Conservation (phyloP, 2,797 vertebrate species). For the Poeciliopsis turneri region DNA sequence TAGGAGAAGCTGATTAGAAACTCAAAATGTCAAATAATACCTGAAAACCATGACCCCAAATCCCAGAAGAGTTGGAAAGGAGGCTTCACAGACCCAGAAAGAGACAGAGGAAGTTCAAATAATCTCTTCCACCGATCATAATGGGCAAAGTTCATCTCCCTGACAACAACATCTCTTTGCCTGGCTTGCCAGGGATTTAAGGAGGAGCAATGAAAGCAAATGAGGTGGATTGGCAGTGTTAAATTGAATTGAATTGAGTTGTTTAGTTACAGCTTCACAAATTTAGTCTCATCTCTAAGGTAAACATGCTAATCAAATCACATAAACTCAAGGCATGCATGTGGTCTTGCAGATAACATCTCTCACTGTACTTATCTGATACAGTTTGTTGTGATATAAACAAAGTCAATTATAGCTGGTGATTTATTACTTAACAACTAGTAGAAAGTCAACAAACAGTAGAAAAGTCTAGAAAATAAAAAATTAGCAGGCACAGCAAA, state of each 20-base stretch:
- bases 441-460: neutral
- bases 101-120: neutral
- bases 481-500: neutral
- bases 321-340: neutral
- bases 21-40: neutral
- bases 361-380: neutral
- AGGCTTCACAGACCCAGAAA: no score
- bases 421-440: neutral
- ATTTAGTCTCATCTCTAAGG: neutral
- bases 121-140: neutral
- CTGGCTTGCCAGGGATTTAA: neutral
- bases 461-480: neutral
- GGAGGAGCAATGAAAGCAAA: neutral
- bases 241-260: neutral
- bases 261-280: neutral
- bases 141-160: neutral
- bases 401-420: neutral
- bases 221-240: neutral
- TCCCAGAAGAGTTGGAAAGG: neutral
- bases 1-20: neutral
- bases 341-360: neutral
- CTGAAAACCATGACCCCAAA: neutral
- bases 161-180: neutral
- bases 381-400: neutral
- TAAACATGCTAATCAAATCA: neutral